Evolutionary conservation across 2,888 invertebrate species (phyloP), one percentile per base, ranked within the genome.

Genomic region (Caenorhabditis panamensis): DNA sequence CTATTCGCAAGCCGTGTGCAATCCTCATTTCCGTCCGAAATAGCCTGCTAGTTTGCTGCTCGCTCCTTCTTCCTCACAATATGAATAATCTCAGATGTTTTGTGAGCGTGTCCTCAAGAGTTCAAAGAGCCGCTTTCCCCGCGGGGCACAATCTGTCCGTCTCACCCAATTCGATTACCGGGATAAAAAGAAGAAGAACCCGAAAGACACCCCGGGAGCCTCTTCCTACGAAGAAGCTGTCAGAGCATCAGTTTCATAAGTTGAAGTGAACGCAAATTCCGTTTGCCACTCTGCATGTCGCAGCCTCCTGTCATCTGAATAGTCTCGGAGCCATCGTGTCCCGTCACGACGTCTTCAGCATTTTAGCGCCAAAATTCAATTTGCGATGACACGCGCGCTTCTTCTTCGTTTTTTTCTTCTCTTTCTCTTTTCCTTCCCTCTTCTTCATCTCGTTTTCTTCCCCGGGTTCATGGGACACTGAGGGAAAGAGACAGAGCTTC

Each of bases 221-320:
- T 61, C 62, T 49, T 61, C 54, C 28, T 41, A n/a, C n/a, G 44
- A 68, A 71, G 62, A 61, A 61, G 49, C 31, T 31, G 5, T 4
- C 31, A 54, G 18, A 64, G 44, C 56, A 56, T 64, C 49, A 49
- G 66, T 62, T 67, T 76, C 67, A 68, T 61, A 76, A 76, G 67
- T 76, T 75, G 75, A 75, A 75, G 64, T 66, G 75, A 75, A 75
- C 75, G 66, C 75, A 61, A 75, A 75, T 66, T 75, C 41, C 64
- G 63, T 59, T 64, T 71, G 31, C 71, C 53, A 9, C 31, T 31
- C 31, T 4, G 31, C 41, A 20, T 47, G 22, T 54, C 26, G 54
- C 47, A 26, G 31, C 20, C 31, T 71, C 56, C 54, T 71, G 71
- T 71, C 71, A 71, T 71, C 62, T n/a, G 71, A 62, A 63, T 37